Evolutionary conservation across 2,113 vertebrate species (phyloP), one percentile per base, ranked within the genome.

Genomic region (Talpa occidentalis): DNA sequence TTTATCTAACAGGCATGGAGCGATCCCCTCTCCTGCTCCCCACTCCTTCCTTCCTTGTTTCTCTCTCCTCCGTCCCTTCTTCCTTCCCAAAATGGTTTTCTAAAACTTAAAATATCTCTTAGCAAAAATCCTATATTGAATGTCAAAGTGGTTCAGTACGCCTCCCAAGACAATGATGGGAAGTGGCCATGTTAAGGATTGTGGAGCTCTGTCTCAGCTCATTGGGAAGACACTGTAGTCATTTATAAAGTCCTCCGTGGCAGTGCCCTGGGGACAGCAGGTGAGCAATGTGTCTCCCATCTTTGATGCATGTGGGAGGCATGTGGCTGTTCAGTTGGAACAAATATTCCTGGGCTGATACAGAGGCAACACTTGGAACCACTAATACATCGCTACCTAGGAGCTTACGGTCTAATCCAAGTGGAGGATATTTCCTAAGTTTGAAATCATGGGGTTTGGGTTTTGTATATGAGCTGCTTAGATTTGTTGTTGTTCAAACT

Each of bases 261-360:
- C 62, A 76, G 49, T 54, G 52, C 70, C 62, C 30, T 26, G 17
- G 81, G 88, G 40, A 73, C 80, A 81, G 83, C 87, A 87, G 91
- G 87, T 76, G 90, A 19, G 59, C 83, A 77, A 70, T 94, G 80
- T 88, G 92, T 78, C 88, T 91, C 84, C 64, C 17, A 54, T 62
- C 42, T 62, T 81, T 59, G 60, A 52, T 78, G 35, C 42, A 9
- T 66, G 56, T 64, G 37, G 80, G 44, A 73, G 80, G 72, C 62
- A 93, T 32, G 90, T 73, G 76, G 94, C 60, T 93, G 4, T 73
- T 93, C 42, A 30, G 22, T 77, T 83, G 49, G 59, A 87, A 62
- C 40, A 86, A 83, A 70, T 70, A 83, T 94, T 86, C 26, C 56
- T 87, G 86, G 89, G 86, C 77, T 47, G 54, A 32, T 84, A 84